These are phyloP conservation scores for Forpus xanthops DNA, from an alignment of 2,797 vertebrate genomes.

Conservation along the genomic window DNA sequence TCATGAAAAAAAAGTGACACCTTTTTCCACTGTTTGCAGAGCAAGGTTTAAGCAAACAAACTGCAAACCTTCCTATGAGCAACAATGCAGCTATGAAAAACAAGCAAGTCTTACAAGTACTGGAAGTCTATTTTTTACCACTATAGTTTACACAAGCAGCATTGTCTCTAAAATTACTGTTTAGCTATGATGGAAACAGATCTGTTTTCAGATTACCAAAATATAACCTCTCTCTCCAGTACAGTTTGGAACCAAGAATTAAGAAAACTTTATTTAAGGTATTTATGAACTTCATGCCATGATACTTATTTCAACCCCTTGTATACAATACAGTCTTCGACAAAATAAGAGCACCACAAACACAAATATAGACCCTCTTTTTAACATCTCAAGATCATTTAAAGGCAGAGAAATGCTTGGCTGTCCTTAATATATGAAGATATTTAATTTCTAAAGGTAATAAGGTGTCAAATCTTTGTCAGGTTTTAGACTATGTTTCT, in stretches of 20 bases:
- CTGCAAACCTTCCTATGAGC: not conserved
- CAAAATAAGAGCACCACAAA: not conserved
- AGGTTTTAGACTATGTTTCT: not conserved
- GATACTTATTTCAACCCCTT: not conserved
- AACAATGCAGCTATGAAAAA: not conserved
- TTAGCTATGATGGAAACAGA: not conserved
- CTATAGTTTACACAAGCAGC: constrained; percentile 9
- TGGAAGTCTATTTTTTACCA: constrained; percentile 30
- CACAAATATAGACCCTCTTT: not conserved
- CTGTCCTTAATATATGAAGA: not conserved
- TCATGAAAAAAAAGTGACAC: not conserved
- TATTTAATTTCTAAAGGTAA: not conserved
- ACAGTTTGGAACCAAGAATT: not conserved
- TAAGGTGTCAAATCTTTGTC: not conserved
- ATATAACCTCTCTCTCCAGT: not conserved
- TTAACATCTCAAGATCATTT: not conserved
- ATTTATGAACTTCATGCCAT: not conserved
- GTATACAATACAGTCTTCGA: not conserved
- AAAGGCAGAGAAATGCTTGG: not conserved
- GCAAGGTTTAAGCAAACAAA: not conserved
- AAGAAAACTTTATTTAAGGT: not conserved
- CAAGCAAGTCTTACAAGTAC: not conserved
- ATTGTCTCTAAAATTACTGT: constrained; percentile 14
- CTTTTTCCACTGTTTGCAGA: not conserved
- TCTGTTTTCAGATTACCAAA: constrained; percentile 1